phyloP scores from a whole-genome alignment of 2,797 vertebrate species.

The Scyliorhinus canicula region DNA sequence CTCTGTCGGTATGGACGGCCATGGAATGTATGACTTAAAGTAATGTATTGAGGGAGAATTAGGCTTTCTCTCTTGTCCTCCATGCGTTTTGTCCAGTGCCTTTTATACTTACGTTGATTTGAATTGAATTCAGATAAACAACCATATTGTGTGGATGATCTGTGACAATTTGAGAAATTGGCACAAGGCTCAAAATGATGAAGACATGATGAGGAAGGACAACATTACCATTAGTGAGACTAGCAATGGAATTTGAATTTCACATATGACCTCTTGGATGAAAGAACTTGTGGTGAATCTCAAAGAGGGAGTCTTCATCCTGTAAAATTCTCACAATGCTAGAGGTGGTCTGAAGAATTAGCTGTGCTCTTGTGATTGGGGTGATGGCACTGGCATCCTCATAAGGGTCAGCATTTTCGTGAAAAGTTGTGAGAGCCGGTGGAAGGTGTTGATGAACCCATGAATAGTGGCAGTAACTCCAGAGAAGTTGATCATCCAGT shows the following conservation, averaged over 20 bases:
- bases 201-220: neutral
- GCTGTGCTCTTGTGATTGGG: neutral
- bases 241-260: slow-evolving; percentile 8
- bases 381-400: too few relatives aligned
- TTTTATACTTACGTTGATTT: neutral
- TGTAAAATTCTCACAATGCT: neutral
- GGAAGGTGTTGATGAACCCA: neutral
- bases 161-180: neutral
- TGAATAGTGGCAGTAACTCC: neutral
- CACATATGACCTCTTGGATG: neutral
- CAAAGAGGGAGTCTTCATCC: neutral
- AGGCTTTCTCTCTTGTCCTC: neutral
- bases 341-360: neutral
- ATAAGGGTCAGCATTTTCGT: too few relatives aligned
- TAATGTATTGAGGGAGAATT: neutral
- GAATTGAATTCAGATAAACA: neutral
- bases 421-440: neutral
- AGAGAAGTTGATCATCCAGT: neutral
- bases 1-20: neutral
- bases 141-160: neutral
- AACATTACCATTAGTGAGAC: neutral
- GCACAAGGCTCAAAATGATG: neutral
- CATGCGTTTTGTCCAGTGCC: neutral
- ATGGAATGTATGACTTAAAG: neutral
- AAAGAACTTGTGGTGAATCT: neutral